Conservation (phyloP, 2,797 vertebrate genomes). For the Anisognathus igniventris region DNA sequence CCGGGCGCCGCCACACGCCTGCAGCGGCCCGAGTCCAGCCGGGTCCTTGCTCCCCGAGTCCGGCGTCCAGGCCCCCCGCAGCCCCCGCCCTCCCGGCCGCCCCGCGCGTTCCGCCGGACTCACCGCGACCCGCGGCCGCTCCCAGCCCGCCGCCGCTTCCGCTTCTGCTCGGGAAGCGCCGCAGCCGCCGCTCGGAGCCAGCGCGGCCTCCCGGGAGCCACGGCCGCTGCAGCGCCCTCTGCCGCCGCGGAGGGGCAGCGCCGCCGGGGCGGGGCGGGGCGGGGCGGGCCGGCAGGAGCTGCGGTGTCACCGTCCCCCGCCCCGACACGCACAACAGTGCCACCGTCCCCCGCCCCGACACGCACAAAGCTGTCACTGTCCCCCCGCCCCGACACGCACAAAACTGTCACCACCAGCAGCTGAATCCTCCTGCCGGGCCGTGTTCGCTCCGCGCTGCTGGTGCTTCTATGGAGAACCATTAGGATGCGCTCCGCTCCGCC, state of each 20-base stretch:
- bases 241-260: background rate
- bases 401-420: fast-evolving
- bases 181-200: too few species aligned
- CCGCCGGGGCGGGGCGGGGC: too few species aligned
- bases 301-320: background rate
- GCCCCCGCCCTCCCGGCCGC: background rate
- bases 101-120: background rate
- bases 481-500: too few species aligned
- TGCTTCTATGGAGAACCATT: fast-evolving
- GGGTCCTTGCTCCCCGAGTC: background rate
- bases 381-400: fast-evolving
- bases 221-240: background rate
- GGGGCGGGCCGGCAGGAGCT: background rate
- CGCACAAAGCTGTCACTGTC: too few species aligned
- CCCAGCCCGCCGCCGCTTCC: background rate
- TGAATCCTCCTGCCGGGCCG: fast-evolving
- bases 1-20: background rate
- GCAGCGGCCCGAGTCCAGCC: background rate
- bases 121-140: background rate
- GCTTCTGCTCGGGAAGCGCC: background rate
- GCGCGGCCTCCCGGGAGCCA: too few species aligned
- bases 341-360: too few species aligned
- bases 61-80: background rate
- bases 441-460: fast-evolving
- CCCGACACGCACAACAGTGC: too few species aligned